Conservation (phyloP, 2,113 vertebrate genomes). For the Chaenocephalus aceratus region DNA sequence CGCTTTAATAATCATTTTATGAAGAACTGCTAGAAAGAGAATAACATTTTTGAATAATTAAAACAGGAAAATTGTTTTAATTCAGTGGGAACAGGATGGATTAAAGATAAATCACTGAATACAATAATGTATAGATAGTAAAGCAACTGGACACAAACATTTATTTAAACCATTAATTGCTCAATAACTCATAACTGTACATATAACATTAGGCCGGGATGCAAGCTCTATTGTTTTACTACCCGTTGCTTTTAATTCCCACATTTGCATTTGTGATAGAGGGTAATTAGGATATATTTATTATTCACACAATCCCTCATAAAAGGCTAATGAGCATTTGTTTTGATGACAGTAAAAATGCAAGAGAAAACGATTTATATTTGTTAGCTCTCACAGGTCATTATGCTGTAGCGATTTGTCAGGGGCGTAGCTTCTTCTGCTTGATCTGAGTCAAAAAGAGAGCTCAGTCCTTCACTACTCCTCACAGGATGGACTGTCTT, state of each 20-base stretch:
- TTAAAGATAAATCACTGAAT: conserved; percentile 27
- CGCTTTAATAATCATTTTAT: neutral
- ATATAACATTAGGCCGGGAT: conserved; percentile 25
- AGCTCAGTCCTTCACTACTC: conserved; percentile 34
- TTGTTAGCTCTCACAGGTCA: conserved; percentile 81
- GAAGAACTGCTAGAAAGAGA: neutral
- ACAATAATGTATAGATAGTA: conserved; percentile 34
- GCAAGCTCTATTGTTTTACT: conserved; percentile 64
- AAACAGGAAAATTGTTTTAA: neutral
- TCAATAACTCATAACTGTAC: conserved; percentile 61
- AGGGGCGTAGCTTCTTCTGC: conserved; percentile 56
- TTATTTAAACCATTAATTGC: conserved; percentile 54
- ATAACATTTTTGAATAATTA: conserved; percentile 12
- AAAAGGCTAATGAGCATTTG: conserved; percentile 84
- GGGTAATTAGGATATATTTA: conserved; percentile 84
- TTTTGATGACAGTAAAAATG: conserved; percentile 85
- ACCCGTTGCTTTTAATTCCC: conserved; percentile 64
- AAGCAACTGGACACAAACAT: conserved; percentile 48
- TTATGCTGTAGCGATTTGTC: conserved; percentile 80
- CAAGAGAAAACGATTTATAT: conserved; percentile 81
- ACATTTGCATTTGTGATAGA: conserved; percentile 79
- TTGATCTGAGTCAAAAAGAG: conserved; percentile 35
- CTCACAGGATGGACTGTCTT: conserved; percentile 43
- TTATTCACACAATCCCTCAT: conserved; percentile 82
- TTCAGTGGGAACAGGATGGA: neutral